These are phyloP conservation scores for Pristionchus pacificus DNA, from an alignment of 1,140 invertebrate species.

Conservation along the genomic window DNA sequence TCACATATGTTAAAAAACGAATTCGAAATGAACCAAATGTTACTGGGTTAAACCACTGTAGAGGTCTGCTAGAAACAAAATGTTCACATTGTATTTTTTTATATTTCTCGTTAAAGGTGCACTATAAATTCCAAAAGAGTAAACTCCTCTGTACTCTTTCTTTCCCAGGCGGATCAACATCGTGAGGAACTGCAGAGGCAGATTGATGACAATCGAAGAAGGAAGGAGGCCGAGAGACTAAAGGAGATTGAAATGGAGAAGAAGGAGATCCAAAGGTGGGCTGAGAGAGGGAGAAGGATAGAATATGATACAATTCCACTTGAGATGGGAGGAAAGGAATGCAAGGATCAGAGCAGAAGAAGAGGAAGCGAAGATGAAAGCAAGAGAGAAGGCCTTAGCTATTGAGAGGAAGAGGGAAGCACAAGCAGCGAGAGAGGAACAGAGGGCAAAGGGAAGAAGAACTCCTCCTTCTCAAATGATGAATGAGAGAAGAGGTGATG, in stretches of 20 bases:
- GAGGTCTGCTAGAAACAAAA: too few species aligned
- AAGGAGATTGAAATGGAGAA: constrained; percentile 20
- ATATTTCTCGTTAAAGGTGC: background rate
- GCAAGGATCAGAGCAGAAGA: constrained; percentile 18
- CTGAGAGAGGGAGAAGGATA: background rate
- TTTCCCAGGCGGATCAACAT: constrained; percentile 12
- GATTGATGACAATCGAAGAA: constrained; percentile 24
- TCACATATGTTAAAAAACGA: too few species aligned
- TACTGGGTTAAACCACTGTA: too few species aligned
- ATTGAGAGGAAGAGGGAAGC: constrained; percentile 15
- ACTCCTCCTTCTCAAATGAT: background rate
- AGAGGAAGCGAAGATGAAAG: constrained; percentile 6
- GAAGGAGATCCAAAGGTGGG: constrained; percentile 2
- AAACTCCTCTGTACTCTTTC: too few species aligned
- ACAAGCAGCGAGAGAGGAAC: constrained; percentile 1
- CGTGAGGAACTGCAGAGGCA: constrained; percentile 18
- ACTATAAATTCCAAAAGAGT: too few species aligned
- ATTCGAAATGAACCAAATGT: too few species aligned
- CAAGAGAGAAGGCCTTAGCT: constrained; percentile 14
- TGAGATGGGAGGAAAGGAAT: constrained; percentile 7
- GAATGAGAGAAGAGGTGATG: background rate
- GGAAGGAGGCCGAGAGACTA: constrained; percentile 20
- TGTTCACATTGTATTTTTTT: background rate
- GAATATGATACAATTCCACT: background rate
- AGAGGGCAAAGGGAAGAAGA: background rate